phyloP scores from a whole-genome alignment of 2,797 vertebrate species.

The Thamnophis elegans region DNA sequence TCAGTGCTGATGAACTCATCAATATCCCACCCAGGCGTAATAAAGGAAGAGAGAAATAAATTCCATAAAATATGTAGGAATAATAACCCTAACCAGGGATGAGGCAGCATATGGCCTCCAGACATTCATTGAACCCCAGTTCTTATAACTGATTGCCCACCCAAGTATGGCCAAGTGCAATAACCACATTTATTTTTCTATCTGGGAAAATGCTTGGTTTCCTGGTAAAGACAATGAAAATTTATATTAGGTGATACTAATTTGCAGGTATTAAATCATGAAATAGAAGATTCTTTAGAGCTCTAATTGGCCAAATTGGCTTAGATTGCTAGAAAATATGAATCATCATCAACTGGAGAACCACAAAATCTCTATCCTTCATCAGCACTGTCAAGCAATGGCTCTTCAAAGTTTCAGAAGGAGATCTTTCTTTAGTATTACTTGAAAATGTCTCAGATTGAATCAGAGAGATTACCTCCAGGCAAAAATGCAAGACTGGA shows the following conservation, averaged over 20 bases:
- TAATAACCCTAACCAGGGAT: background rate
- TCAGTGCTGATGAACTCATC: background rate
- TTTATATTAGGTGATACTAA: background rate
- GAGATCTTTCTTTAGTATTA: background rate
- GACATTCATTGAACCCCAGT: background rate
- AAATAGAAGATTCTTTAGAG: background rate
- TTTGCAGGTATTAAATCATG: background rate
- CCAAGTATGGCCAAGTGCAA: background rate
- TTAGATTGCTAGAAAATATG: background rate
- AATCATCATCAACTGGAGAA: background rate
- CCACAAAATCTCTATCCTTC: background rate
- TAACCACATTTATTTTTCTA: background rate
- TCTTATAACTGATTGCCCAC: background rate
- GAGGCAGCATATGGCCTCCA: background rate
- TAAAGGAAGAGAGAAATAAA: background rate
- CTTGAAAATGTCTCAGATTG: background rate
- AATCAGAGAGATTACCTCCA: background rate
- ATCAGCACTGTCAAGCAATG: background rate
- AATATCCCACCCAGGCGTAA: background rate
- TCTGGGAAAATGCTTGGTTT: background rate
- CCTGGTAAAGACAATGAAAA: background rate
- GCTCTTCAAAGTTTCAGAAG: background rate
- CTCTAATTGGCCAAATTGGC: background rate
- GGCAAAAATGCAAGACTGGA: background rate
- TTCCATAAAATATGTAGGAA: background rate